Evolutionary conservation across 2,113 vertebrate species (phyloP).

Genomic region (Oxygymnocypris stewartii): DNA sequence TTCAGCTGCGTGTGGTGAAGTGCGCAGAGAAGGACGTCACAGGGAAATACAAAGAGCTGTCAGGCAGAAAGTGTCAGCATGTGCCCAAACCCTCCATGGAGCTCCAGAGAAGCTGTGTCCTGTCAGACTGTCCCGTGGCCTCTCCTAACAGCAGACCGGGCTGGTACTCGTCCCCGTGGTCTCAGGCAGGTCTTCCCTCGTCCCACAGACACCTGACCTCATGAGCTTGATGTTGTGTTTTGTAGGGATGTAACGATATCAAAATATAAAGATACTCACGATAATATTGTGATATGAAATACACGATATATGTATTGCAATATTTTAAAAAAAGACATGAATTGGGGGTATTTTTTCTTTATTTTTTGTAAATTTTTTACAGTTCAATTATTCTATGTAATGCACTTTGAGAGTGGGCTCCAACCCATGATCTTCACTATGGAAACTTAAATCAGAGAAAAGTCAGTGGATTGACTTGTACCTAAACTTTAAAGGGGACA

Average conservation of each 20-base stretch:
- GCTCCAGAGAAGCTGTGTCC: slow-evolving; percentile 74
- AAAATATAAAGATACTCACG: too few species aligned
- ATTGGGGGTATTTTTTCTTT: too few species aligned
- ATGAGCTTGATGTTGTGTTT: background rate
- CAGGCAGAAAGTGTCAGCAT: slow-evolving; percentile 79
- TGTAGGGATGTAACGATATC: background rate
- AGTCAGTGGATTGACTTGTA: too few species aligned
- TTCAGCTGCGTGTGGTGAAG: slow-evolving; percentile 78
- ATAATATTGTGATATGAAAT: background rate
- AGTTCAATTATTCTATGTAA: too few species aligned
- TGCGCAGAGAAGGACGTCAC: slow-evolving; percentile 83
- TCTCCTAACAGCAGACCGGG: slow-evolving; percentile 61
- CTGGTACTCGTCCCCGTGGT: slow-evolving; percentile 85
- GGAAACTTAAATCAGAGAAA: too few species aligned
- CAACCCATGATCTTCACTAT: too few species aligned
- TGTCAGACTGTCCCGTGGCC: slow-evolving; percentile 68
- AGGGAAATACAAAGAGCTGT: slow-evolving; percentile 82
- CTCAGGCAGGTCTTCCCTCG: slow-evolving; percentile 73
- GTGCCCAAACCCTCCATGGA: slow-evolving; percentile 75
- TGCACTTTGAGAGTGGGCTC: too few species aligned
- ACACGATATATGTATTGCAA: too few species aligned
- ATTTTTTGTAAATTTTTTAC: too few species aligned
- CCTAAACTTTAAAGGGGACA: too few species aligned
- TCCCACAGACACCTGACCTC: background rate
- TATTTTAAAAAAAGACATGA: too few species aligned